These are phyloP conservation scores for Lomographa bimaculata DNA, from an alignment of 2,888 invertebrate genomes.

Conservation along the genomic window DNA sequence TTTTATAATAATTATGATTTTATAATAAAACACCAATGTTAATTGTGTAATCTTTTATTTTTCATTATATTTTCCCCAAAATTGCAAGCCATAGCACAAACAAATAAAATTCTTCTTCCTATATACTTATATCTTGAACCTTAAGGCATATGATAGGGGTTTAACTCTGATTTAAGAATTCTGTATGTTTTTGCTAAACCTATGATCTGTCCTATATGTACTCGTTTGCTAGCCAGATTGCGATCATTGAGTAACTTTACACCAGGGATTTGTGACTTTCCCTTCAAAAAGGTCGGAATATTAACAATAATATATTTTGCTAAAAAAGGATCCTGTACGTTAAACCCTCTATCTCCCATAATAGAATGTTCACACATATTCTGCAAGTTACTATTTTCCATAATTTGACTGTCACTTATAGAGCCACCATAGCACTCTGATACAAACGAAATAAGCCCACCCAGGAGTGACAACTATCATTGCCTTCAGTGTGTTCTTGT, in stretches of 20 bases:
- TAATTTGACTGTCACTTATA: not conserved
- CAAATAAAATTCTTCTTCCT: too few relatives aligned
- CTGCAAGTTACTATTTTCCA: not conserved
- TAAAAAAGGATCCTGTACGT: not conserved
- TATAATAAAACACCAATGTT: too few relatives aligned
- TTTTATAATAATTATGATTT: too few relatives aligned
- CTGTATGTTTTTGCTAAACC: too few relatives aligned
- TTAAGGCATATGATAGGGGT: too few relatives aligned
- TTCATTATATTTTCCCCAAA: too few relatives aligned
- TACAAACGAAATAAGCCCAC: not conserved
- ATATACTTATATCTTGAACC: too few relatives aligned
- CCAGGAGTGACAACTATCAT: not conserved
- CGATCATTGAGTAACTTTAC: not conserved
- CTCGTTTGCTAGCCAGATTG: not conserved
- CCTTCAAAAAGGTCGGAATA: not conserved
- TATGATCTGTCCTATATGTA: constrained; percentile 3
- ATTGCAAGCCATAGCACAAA: too few relatives aligned
- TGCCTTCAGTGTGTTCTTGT: not conserved
- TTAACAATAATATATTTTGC: not conserved
- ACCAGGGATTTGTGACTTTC: not conserved
- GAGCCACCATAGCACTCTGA: not conserved
- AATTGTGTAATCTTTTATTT: too few relatives aligned
- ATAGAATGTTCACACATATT: not conserved
- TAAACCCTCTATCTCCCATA: not conserved
- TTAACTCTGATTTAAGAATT: too few relatives aligned